phyloP scores from a whole-genome alignment of 2,113 vertebrate genomes.

The Rhodinocichla rosea region DNA sequence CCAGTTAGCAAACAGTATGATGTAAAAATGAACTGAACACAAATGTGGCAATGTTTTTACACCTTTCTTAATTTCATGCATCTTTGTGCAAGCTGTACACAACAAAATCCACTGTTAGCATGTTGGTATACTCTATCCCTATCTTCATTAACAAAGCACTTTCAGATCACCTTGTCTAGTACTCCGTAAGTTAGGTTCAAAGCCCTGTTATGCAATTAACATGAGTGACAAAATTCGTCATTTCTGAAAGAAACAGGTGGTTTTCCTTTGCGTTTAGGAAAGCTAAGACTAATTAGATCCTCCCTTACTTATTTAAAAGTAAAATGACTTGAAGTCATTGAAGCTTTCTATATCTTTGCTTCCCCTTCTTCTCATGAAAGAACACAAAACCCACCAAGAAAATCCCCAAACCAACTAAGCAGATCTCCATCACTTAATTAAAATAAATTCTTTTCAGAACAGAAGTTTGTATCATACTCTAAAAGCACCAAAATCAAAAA shows the following conservation, averaged over 20 bases:
- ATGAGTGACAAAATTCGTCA: not conserved
- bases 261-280: not conserved
- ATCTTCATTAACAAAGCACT: not conserved
- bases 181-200: not conserved
- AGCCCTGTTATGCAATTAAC: not conserved
- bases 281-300: not conserved
- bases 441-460: not conserved
- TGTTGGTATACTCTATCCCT: not conserved
- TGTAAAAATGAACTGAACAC: not conserved
- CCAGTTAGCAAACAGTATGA: accelerated
- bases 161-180: not conserved
- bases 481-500: not conserved
- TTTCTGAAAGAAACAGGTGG: not conserved
- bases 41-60: not conserved
- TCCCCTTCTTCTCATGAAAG: not conserved
- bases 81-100: not conserved
- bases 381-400: not conserved
- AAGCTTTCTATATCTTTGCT: not conserved
- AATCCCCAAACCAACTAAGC: accelerated
- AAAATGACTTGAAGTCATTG: not conserved
- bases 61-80: not conserved
- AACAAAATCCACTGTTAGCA: not conserved
- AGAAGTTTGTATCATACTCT: not conserved
- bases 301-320: not conserved
- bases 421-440: not conserved